These are phyloP conservation scores for Eudyptes chrysolophus DNA, from an alignment of 2,113 vertebrate genomes.

Conservation along the genomic window DNA sequence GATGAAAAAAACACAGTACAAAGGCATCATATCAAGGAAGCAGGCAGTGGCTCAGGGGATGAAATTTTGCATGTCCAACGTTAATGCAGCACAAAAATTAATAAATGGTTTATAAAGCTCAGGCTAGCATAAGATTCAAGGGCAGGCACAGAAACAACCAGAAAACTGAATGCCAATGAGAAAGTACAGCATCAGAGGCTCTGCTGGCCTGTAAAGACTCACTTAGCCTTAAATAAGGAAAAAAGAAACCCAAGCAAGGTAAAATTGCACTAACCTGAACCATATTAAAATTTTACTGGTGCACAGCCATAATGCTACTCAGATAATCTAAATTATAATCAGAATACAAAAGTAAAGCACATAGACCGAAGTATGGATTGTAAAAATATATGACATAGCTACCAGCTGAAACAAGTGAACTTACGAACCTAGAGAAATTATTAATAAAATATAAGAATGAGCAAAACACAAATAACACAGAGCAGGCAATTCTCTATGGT, in stretches of 20 bases:
- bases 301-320: not conserved
- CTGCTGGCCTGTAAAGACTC: not conserved
- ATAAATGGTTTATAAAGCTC: constrained; percentile 45
- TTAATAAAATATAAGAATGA: constrained; percentile 14
- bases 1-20: constrained; percentile 35
- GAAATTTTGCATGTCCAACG: constrained; percentile 31
- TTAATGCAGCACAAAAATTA: constrained; percentile 48
- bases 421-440: not conserved
- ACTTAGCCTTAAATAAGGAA: not conserved
- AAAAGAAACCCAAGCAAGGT: not conserved
- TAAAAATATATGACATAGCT: not conserved
- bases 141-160: constrained; percentile 20
- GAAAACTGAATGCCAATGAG: constrained; percentile 23
- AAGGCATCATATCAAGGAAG: constrained; percentile 41
- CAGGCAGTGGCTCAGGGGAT: constrained; percentile 25
- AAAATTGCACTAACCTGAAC: not conserved
- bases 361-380: not conserved
- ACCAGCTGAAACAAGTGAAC: not conserved
- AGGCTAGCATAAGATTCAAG: constrained; percentile 25
- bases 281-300: not conserved
- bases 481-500: not conserved
- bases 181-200: not conserved
- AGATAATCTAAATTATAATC: not conserved
- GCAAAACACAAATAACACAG: not conserved
- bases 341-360: not conserved